Evolutionary conservation across 2,888 invertebrate species (phyloP).

Genomic region (Morpho achilles): DNA sequence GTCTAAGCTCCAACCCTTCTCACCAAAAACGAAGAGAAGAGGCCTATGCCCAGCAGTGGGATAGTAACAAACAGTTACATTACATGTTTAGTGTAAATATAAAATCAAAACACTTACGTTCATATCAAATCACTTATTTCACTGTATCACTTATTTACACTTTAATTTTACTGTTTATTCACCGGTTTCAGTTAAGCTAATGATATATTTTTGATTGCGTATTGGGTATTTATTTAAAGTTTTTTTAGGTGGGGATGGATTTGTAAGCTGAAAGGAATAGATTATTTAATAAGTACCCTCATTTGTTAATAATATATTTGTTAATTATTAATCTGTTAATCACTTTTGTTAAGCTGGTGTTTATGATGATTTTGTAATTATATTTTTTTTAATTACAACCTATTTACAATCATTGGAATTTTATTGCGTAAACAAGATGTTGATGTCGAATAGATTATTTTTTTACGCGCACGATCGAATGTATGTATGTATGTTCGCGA

Average conservation of each 20-base stretch:
- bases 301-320: conserved; percentile 11
- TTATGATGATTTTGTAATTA: background rate
- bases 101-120: too few relatives aligned
- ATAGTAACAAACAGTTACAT: too few relatives aligned
- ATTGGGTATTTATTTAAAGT: conserved; percentile 7
- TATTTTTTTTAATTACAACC: too few relatives aligned
- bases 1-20: too few relatives aligned
- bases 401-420: too few relatives aligned
- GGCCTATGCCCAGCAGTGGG: too few relatives aligned
- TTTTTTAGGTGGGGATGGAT: conserved; percentile 6
- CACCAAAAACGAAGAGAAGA: too few relatives aligned
- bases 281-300: conserved; percentile 5
- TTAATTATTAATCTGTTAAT: conserved; percentile 4
- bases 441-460: too few relatives aligned
- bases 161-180: background rate
- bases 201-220: background rate
- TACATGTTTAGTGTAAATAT: too few relatives aligned
- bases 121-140: background rate
- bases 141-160: background rate
- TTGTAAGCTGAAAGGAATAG: background rate
- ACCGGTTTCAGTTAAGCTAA: background rate
- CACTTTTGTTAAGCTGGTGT: background rate
- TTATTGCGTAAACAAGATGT: too few relatives aligned
- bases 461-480: too few relatives aligned
- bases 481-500: too few relatives aligned